Percentiles rank a stretch among this genome's conserved stretches.
Evolutionary conservation across 1,140 invertebrate species (phyloP).

Genomic region (Solenopsis fugax): DNA sequence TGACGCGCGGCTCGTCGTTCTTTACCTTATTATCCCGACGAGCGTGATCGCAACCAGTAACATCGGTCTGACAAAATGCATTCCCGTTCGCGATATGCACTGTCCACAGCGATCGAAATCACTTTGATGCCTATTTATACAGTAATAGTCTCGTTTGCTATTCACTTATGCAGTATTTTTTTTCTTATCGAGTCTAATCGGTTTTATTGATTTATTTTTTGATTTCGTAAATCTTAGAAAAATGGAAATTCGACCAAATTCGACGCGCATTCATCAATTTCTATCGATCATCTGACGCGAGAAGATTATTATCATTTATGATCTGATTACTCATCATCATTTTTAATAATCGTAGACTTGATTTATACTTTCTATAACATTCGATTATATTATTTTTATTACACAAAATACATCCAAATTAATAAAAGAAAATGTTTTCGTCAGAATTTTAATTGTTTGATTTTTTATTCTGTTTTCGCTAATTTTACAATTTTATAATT

Average conservation of each 20-base stretch:
- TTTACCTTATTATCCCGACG: slow-evolving; percentile 50
- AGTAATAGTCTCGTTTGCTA: not conserved
- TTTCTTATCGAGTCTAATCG: not conserved
- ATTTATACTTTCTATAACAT: slow-evolving; percentile 3
- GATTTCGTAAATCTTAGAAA: slow-evolving; percentile 7
- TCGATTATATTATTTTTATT: not conserved
- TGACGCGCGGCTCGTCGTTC: slow-evolving; percentile 27
- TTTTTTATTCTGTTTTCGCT: not conserved
- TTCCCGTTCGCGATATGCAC: slow-evolving; percentile 22
- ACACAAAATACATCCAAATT: not conserved
- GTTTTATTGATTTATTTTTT: not conserved
- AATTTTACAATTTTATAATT: not conserved
- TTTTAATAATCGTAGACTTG: slow-evolving; percentile 1
- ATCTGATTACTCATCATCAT: not conserved
- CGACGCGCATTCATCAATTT: not conserved
- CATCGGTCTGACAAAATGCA: slow-evolving; percentile 46
- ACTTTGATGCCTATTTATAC: not conserved
- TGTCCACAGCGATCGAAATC: not conserved
- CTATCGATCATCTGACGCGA: not conserved
- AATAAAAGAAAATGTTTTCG: not conserved
- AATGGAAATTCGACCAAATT: slow-evolving; percentile 31
- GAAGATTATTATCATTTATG: not conserved
- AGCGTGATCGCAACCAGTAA: slow-evolving; percentile 37
- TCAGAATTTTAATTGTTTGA: slow-evolving; percentile 12
- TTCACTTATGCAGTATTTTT: not conserved